These are phyloP conservation scores for Aradus depressus DNA, from an alignment of 2,888 invertebrate genomes.

Conservation along the genomic window DNA sequence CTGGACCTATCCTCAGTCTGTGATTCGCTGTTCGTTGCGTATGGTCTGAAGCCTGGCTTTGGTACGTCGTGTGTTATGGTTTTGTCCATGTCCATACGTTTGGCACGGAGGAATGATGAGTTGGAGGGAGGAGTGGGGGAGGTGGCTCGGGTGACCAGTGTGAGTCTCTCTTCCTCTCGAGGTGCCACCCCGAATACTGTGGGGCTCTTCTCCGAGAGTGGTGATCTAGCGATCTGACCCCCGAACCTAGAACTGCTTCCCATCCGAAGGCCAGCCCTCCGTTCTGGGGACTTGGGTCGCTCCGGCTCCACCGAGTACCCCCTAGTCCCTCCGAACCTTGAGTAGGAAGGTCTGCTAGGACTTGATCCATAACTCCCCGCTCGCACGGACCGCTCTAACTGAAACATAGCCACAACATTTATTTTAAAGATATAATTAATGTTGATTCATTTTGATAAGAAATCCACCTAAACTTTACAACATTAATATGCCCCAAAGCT, in stretches of 20 bases:
- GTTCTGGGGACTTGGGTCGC: slow-evolving; percentile 11
- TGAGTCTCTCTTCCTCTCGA: slow-evolving; percentile 39
- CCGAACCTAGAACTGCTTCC: slow-evolving; percentile 31
- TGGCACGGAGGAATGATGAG: slow-evolving; percentile 47
- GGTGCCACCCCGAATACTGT: slow-evolving; percentile 30
- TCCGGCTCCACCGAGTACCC: slow-evolving; percentile 15
- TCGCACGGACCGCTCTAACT: slow-evolving; percentile 10
- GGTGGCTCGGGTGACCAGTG: slow-evolving; percentile 61
- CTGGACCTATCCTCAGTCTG: slow-evolving; percentile 36
- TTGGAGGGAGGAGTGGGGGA: slow-evolving; percentile 65
- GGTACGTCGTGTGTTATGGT: slow-evolving; percentile 44
- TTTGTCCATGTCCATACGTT: slow-evolving; percentile 61
- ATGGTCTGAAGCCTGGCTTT: slow-evolving; percentile 22
- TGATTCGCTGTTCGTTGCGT: slow-evolving; percentile 40
- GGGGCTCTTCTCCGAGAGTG: slow-evolving; percentile 31
- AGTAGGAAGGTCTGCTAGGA: slow-evolving; percentile 1
- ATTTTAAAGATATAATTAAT: too few relatives aligned
- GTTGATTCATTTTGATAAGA: too few relatives aligned
- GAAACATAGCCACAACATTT: too few relatives aligned
- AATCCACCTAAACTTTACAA: too few relatives aligned
- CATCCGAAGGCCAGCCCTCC: slow-evolving; percentile 26
- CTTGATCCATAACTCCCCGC: slow-evolving; percentile 9
- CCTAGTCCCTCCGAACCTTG: slow-evolving; percentile 1
- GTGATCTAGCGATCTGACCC: slow-evolving; percentile 31
- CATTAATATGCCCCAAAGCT: too few relatives aligned